These are phyloP conservation scores for Bombus consobrinus DNA, from an alignment of 1,140 invertebrate species.

Conservation along the genomic window DNA sequence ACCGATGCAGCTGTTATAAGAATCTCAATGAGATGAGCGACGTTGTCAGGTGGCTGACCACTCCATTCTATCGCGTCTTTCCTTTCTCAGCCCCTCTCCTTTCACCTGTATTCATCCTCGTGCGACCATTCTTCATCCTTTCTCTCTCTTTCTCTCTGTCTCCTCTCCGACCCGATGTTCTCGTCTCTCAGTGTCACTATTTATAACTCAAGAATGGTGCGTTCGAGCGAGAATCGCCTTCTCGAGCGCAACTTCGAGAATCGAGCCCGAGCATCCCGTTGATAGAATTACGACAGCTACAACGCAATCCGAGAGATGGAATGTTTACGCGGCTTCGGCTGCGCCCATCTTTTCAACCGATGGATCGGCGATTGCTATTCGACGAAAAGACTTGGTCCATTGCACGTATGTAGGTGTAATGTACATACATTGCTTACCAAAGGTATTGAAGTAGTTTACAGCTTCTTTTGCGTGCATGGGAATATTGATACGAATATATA, in stretches of 20 bases:
- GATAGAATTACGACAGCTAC: conserved; percentile 62
- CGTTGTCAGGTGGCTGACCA: conserved; percentile 71
- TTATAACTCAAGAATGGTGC: conserved; percentile 77
- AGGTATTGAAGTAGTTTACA: no score
- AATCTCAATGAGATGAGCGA: conserved; percentile 78
- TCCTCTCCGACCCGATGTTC: conserved; percentile 6
- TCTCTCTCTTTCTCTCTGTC: not conserved
- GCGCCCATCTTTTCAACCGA: conserved; percentile 25
- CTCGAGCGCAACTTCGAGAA: not conserved
- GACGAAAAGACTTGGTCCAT: not conserved
- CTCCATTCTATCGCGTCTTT: conserved; percentile 59
- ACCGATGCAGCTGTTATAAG: conserved; percentile 77
- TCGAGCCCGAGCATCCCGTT: conserved; percentile 22
- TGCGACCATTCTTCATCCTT: not conserved
- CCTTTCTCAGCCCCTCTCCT: conserved; percentile 55
- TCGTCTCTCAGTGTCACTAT: conserved; percentile 63
- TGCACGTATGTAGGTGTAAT: not conserved
- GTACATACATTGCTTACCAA: no score
- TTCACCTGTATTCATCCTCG: conserved; percentile 33
- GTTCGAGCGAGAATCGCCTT: conserved; percentile 58
- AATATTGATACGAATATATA: no score
- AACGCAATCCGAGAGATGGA: conserved; percentile 30
- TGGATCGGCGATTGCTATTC: not conserved
- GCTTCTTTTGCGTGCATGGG: no score
- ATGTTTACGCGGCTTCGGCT: conserved; percentile 47